A percentile compares a stretch with the other conserved stretches of the same genome.
Conservation (phyloP, 2,888 invertebrate genomes). For the Vanessa cardui region DNA sequence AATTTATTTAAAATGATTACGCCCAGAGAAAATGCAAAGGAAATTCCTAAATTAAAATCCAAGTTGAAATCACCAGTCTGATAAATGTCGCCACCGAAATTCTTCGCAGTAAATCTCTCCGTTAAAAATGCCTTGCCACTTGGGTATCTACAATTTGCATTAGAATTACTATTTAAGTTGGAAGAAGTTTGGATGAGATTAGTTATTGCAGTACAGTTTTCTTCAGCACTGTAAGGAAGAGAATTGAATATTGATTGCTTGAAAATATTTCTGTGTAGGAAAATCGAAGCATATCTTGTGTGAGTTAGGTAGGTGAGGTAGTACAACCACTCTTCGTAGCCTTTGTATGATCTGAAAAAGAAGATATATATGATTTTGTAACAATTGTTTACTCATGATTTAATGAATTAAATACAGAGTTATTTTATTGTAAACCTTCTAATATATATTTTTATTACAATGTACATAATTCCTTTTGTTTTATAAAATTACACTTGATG, state of each 20-base stretch:
- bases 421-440: no score
- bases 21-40: constrained; percentile 91
- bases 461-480: no score
- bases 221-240: constrained; percentile 75
- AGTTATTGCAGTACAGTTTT: constrained; percentile 81
- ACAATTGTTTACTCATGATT: no score
- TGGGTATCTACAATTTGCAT: constrained; percentile 85
- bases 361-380: neutral
- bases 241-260: constrained; percentile 80
- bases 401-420: no score
- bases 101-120: constrained; percentile 86
- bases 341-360: constrained; percentile 87
- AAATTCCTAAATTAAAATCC: constrained; percentile 91
- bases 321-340: constrained; percentile 91
- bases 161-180: constrained; percentile 74
- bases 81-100: constrained; percentile 80
- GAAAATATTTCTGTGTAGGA: constrained; percentile 88
- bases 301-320: constrained; percentile 91
- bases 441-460: no score
- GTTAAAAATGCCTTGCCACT: constrained; percentile 88
- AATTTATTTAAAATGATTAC: constrained; percentile 92
- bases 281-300: constrained; percentile 90
- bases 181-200: constrained; percentile 81
- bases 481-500: no score
- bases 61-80: constrained; percentile 84